These are phyloP conservation scores for Synergus umbraculus DNA, from an alignment of 2,888 invertebrate genomes.

Conservation along the genomic window DNA sequence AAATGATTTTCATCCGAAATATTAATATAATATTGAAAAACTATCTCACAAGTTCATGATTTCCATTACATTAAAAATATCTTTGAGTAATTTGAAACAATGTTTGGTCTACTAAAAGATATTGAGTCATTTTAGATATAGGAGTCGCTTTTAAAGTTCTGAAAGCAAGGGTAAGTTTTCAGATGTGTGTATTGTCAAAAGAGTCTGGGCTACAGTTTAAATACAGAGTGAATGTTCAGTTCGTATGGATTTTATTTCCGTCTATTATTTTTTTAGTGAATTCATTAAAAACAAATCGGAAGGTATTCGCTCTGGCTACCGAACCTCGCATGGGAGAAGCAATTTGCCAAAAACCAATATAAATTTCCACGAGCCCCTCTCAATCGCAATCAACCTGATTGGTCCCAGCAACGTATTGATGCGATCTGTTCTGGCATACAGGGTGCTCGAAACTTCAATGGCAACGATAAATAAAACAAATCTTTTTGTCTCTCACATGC, in stretches of 20 bases:
- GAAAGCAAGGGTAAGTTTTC: constrained; percentile 50
- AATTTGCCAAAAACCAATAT: constrained; percentile 59
- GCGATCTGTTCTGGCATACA: constrained; percentile 28
- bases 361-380: constrained; percentile 55
- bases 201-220: constrained; percentile 58
- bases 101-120: constrained; percentile 74
- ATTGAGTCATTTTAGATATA: constrained; percentile 57
- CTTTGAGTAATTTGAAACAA: constrained; percentile 64
- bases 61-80: too few relatives aligned
- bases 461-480: constrained; percentile 27
- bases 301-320: constrained; percentile 39
- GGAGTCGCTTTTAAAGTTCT: constrained; percentile 49
- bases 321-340: constrained; percentile 47
- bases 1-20: neutral
- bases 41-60: neutral
- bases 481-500: constrained; percentile 19
- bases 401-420: constrained; percentile 47
- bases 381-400: constrained; percentile 58
- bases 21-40: neutral
- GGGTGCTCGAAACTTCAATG: constrained; percentile 4
- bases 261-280: constrained; percentile 40
- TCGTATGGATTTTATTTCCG: constrained; percentile 59
- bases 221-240: constrained; percentile 57
- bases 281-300: constrained; percentile 34
- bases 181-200: constrained; percentile 56